Evolutionary conservation across 2,888 invertebrate genomes (phyloP), one percentile per base, ranked within the genome.

Genomic region (Creontiades dilutus): DNA sequence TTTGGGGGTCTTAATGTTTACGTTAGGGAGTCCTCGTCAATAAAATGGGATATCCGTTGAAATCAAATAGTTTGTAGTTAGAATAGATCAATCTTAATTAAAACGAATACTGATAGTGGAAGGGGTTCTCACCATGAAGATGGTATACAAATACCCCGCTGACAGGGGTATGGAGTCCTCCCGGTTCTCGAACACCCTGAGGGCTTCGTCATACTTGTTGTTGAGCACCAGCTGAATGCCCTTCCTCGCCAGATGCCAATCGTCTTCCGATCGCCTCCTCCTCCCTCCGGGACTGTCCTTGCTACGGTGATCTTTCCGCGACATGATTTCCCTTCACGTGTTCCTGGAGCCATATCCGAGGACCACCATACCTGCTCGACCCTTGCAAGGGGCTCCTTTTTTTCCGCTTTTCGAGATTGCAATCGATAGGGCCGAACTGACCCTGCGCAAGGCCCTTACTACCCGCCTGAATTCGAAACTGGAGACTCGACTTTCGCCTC

Each of bases 171-270:
- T 93, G 90, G 93, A 94, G 87, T 94, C 92, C 27, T 93, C 93
- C 82, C 93, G 93, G 85, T 92, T 93, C 11, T 92, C 92, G 91
- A 94, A 94, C 3, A 94, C 92, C 81, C 92, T 92, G 90, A 94
- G 94, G 2, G 94, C 94, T 91, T 94, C 94, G 28, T 93, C 93
- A 48, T 93, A 93, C 90, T 93, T 93, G 91, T 94, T 94, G 91
- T 94, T 94, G 14, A 94, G 92, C 57, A 94, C 92, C 78, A 94
- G 92, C 23, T 93, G 93, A 81, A 94, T 93, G 37, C 94, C 94
- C 90, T 93, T 92, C 90, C 94, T 93, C 5, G 94, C 94, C 19
- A 93, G 91, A 76, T 92, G 92, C 94, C 94, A 94, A 75, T 93
- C 93, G 9, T 93, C 92, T 81, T 93, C 93, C 48, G 91, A 16